Evolutionary conservation across 2,113 vertebrate genomes (phyloP).

Genomic region (Antennarius striatus): DNA sequence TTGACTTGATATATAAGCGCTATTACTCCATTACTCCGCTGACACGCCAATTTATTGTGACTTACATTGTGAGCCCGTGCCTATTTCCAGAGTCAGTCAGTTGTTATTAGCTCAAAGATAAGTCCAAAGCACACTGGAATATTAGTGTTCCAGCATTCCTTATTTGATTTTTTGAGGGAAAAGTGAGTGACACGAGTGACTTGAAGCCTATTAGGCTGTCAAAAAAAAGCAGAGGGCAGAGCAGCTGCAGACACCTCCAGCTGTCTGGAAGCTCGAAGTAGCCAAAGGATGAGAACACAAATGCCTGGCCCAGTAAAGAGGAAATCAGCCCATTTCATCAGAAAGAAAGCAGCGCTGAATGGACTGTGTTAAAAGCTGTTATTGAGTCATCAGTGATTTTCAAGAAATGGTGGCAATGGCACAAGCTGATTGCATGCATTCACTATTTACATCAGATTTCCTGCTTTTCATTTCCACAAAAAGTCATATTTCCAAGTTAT

Average conservation of each 20-base stretch:
- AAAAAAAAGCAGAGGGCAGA: slow-evolving; percentile 61
- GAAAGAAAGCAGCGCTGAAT: slow-evolving; percentile 65
- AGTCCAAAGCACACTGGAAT: slow-evolving; percentile 29
- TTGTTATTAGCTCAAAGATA: slow-evolving; percentile 39
- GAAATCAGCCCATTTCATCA: slow-evolving; percentile 70
- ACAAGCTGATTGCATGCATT: slow-evolving; percentile 72
- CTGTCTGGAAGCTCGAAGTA: slow-evolving; percentile 55
- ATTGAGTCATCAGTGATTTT: slow-evolving; percentile 64
- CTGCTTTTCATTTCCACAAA: slow-evolving; percentile 58
- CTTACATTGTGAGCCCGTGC: slow-evolving; percentile 14
- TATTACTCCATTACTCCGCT: slow-evolving; percentile 45
- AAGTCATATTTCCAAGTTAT: slow-evolving; percentile 39
- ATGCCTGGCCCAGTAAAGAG: slow-evolving; percentile 35
- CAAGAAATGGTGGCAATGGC: slow-evolving; percentile 51
- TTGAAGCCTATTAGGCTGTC: slow-evolving; percentile 32
- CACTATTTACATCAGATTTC: slow-evolving; percentile 69
- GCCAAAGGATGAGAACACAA: slow-evolving; percentile 51
- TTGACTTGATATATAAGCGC: slow-evolving; percentile 31
- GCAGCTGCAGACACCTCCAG: slow-evolving; percentile 65
- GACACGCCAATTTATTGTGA: slow-evolving; percentile 48
- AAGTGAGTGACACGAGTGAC: slow-evolving; percentile 31
- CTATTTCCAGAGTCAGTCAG: slow-evolving; percentile 42
- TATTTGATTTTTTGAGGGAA: slow-evolving; percentile 27
- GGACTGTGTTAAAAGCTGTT: slow-evolving; percentile 63
- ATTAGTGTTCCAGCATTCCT: slow-evolving; percentile 18